Base-by-base conservation (phyloP, 2,797 vertebrate species). In the Pseudochirops cupreus region DNA sequence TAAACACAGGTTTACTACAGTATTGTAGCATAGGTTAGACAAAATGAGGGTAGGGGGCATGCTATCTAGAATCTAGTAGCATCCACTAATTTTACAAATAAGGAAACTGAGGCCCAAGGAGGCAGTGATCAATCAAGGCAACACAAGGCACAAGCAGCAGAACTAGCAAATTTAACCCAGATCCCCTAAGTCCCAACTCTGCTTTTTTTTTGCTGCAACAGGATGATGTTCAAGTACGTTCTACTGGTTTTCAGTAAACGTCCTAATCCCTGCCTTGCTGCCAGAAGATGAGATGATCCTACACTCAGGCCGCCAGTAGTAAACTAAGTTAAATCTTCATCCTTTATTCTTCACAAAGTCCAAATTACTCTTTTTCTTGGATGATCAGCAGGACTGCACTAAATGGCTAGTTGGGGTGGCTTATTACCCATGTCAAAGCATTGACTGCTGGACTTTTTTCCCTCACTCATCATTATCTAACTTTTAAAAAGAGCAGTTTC, bases 11-110 rank as follows among this genome's bases (percentile, higher is more conserved):
- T 94, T 82, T 93, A 95, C 92, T 62, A 55, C 55, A 33, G 93
- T 91, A 33, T 31, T 94, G 52, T 39, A 93, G 9, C 95, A 21
- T 94, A 89, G 10, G 9, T 93, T 93, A 96, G n/a, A 10, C 4
- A 92, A 91, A 58, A 21, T 93, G 26, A 87, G 74, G 89, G 90
- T 92, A 1, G 2, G 0, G 24, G 3, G 26, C 24, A 50, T 82
- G 39, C 39, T 50, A 3, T 87, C 31, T 50, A 28, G 3, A 21
- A 29, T 87, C 10, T 87, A 26, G 2, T 74, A n/a, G 18, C 21
- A 74, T 74, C 33, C n/a, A 74, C 1, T 87, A 50, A 87, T 87
- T 87, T 50, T 46, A 50, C 24, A 87, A 87, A 50, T 87, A 50
- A 87, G 26, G 74, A 87, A 50, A 50, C 74, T 26, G 39, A 87